phyloP scores from a whole-genome alignment of 30 jellyfish, hydroid and myxozoan species.

The Mastigias papua region DNA sequence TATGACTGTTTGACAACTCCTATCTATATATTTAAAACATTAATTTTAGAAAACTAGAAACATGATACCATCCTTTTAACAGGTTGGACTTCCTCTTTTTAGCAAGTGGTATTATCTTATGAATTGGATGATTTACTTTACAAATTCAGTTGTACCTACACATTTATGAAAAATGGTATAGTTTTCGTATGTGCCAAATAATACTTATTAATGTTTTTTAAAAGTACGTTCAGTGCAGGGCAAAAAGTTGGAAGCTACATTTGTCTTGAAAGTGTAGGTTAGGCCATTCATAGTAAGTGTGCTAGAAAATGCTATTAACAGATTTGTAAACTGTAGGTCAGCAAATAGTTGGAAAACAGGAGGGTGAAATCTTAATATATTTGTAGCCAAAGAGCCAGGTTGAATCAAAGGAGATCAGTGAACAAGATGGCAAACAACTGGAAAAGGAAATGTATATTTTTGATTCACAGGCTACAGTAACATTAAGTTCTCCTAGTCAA shows the following conservation, averaged over 20 bases:
- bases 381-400: constrained; percentile 28
- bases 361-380: background rate
- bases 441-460: constrained; percentile 8
- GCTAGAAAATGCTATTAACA: background rate
- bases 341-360: background rate
- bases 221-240: background rate
- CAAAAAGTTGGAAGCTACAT: background rate
- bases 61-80: too few species aligned
- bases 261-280: background rate
- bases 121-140: too few species aligned
- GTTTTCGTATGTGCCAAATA: background rate
- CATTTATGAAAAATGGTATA: too few species aligned
- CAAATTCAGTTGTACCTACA: too few species aligned
- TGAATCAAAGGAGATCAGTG: constrained; percentile 1
- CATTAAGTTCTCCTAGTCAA: constrained; percentile 38
- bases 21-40: too few species aligned
- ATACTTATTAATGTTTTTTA: too few species aligned
- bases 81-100: too few species aligned
- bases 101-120: too few species aligned
- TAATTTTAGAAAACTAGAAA: too few species aligned
- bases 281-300: background rate
- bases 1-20: too few species aligned
- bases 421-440: constrained; percentile 1
- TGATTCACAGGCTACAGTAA: constrained; percentile 22
- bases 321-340: background rate